Evolutionary conservation across 2,797 vertebrate species (phyloP).

Genomic region (Pteropus rufus): DNA sequence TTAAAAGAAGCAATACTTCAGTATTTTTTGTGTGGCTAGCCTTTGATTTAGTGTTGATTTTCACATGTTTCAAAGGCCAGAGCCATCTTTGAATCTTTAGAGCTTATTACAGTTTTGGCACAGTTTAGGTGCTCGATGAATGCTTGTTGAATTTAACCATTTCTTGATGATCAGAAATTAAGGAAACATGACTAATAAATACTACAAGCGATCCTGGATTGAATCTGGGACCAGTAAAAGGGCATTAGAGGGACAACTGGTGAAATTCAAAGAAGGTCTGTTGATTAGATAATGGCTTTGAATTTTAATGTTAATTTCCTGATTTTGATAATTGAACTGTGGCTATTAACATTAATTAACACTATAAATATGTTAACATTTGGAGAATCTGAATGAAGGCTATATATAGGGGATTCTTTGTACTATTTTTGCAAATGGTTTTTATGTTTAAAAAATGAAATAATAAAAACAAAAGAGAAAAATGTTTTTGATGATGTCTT

Average conservation of each 20-base stretch:
- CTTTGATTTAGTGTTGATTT: conserved; percentile 38
- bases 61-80: neutral
- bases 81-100: neutral
- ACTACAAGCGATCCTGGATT: neutral
- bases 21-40: neutral
- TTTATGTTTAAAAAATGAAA: neutral
- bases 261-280: conserved; percentile 36
- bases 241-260: neutral
- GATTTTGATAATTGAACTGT: conserved; percentile 17
- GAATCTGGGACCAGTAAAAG: neutral
- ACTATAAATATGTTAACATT: conserved; percentile 34
- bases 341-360: conserved; percentile 31
- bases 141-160: neutral
- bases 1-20: neutral
- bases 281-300: neutral
- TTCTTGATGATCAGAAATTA: neutral
- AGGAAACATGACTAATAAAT: neutral
- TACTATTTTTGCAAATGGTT: conserved; percentile 12
- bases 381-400: neutral
- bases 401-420: neutral
- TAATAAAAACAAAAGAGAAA: conserved; percentile 2
- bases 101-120: neutral
- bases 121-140: neutral
- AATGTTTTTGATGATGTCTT: neutral
- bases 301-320: conserved; percentile 47